These are phyloP conservation scores for Clarias gariepinus DNA, from an alignment of 2,113 vertebrate genomes.

Conservation along the genomic window DNA sequence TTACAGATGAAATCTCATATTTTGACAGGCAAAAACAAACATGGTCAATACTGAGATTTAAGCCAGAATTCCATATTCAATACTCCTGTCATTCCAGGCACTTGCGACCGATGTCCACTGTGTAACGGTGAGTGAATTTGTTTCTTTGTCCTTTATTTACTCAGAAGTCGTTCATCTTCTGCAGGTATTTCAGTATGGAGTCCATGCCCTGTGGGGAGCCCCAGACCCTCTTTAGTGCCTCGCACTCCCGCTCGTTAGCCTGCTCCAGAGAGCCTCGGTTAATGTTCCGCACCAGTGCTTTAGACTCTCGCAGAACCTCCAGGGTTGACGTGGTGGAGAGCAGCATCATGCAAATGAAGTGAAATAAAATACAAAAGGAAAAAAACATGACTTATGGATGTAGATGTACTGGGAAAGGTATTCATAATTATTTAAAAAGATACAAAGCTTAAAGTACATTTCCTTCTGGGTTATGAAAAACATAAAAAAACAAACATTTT, in stretches of 20 bases:
- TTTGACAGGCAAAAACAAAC: neutral
- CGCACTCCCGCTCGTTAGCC: constrained; percentile 93
- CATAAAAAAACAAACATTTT: neutral
- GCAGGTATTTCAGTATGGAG: constrained; percentile 91
- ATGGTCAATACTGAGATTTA: constrained; percentile 35
- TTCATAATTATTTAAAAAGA: neutral
- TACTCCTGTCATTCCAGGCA: constrained; percentile 38
- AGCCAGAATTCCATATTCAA: neutral
- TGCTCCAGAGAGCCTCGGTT: constrained; percentile 88
- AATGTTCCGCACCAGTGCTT: constrained; percentile 87
- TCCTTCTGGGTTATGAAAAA: neutral
- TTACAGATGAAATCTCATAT: neutral
- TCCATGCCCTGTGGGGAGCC: constrained; percentile 94
- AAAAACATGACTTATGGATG: constrained; percentile 52
- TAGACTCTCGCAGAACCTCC: constrained; percentile 94
- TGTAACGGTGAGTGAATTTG: neutral
- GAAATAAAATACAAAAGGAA: constrained; percentile 36
- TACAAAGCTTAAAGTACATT: neutral
- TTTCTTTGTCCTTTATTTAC: neutral
- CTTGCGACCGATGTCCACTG: constrained; percentile 34
- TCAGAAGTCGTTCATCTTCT: constrained; percentile 91
- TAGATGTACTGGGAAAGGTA: constrained; percentile 46
- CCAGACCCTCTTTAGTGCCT: constrained; percentile 93
- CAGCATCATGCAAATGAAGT: constrained; percentile 36
- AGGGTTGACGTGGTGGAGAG: constrained; percentile 21